phyloP scores from a whole-genome alignment of 2,888 invertebrate genomes.

The Lagria hirta region DNA sequence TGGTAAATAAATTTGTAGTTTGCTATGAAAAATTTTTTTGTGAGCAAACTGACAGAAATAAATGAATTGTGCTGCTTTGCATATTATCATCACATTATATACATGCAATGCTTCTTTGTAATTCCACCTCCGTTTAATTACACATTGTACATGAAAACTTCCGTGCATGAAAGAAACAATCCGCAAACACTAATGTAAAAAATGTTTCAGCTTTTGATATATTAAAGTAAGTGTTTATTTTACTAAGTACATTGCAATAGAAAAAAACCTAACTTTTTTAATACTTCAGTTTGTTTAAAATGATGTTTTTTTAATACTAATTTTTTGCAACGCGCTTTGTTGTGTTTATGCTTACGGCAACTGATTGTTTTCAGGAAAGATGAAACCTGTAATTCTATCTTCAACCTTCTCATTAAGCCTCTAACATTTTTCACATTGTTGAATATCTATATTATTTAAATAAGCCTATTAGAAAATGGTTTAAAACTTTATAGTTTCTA shows the following conservation, averaged over 20 bases:
- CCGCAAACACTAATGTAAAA: not conserved
- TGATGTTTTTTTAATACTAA: no score
- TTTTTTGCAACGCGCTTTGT: no score
- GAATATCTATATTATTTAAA: no score
- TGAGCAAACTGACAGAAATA: constrained; percentile 11
- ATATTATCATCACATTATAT: constrained; percentile 8
- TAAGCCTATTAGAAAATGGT: no score
- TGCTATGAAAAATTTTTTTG: constrained; percentile 15
- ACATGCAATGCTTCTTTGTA: constrained; percentile 11
- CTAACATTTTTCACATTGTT: no score
- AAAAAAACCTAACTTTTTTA: constrained; percentile 1
- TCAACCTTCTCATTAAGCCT: no score
- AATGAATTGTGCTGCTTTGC: constrained; percentile 9
- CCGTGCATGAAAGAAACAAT: constrained; percentile 5
- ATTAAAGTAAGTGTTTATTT: constrained; percentile 3
- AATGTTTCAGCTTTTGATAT: no score
- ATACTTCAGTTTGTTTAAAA: no score
- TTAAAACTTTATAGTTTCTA: no score
- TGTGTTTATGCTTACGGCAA: no score
- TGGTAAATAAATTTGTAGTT: constrained; percentile 17
- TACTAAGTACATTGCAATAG: not conserved
- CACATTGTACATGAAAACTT: constrained; percentile 11
- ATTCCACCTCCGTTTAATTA: constrained; percentile 7
- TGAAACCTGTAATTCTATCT: no score
- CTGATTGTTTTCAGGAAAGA: no score